A percentile compares a stretch with the other conserved stretches of the same genome.
phyloP scores from a whole-genome alignment of 1,140 invertebrate genomes.

The Streblospio benedicti region DNA sequence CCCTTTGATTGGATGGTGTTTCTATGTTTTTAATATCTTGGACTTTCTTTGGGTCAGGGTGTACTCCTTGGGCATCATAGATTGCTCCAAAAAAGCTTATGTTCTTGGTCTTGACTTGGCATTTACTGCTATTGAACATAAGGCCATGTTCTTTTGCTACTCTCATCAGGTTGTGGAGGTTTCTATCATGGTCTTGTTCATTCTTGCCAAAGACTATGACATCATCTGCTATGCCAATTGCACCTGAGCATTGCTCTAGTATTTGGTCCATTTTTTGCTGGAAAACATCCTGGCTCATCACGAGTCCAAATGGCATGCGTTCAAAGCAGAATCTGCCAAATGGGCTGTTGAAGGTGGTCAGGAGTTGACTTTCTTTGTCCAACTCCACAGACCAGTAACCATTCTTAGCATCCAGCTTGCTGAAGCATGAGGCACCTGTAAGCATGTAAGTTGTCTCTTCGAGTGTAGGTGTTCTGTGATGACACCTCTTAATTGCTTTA shows the following conservation, averaged over 20 bases:
- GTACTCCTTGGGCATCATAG: constrained; percentile 38
- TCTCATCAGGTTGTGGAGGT: constrained; percentile 27
- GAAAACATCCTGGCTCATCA: constrained; percentile 31
- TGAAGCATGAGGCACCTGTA: constrained; percentile 21
- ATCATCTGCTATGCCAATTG: constrained; percentile 40
- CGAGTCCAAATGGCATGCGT: constrained; percentile 21
- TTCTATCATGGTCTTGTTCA: constrained; percentile 3
- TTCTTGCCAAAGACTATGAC: constrained; percentile 2
- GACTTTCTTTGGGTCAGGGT: constrained; percentile 40
- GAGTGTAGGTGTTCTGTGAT: constrained; percentile 19
- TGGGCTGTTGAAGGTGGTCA: constrained; percentile 25
- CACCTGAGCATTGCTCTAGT: constrained; percentile 33
- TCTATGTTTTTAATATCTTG: constrained; percentile 28
- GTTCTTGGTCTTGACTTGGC: neutral
- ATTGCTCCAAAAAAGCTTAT: constrained; percentile 23
- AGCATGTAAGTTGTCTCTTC: constrained; percentile 26
- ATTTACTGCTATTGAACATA: constrained; percentile 39
- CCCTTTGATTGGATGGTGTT: constrained; percentile 18
- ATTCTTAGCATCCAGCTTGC: constrained; percentile 23
- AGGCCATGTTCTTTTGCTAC: constrained; percentile 33
- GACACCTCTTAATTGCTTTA: constrained; percentile 19
- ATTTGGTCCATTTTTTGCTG: constrained; percentile 29
- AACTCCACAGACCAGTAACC: constrained; percentile 24
- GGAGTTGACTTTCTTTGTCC: constrained; percentile 21
- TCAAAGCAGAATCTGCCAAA: constrained; percentile 22